Evolutionary conservation across 2,113 vertebrate species (phyloP).

Genomic region (Peromyscus leucopus): DNA sequence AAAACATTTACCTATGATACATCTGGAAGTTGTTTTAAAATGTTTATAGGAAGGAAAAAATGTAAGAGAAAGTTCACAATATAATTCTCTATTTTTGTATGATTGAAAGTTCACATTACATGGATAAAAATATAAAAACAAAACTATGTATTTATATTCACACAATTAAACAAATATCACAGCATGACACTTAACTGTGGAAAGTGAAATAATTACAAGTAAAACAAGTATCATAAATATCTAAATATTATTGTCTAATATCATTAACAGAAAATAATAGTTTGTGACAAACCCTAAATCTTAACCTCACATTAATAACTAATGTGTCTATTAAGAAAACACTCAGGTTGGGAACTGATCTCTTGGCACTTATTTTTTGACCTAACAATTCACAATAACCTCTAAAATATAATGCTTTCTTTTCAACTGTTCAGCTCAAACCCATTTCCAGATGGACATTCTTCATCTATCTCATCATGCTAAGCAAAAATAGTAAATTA

Average conservation of each 20-base stretch:
- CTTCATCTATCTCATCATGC: conserved; percentile 67
- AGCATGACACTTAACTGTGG: no score
- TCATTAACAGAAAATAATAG: conserved; percentile 39
- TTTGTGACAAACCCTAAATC: conserved; percentile 59
- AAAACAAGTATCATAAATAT: not conserved
- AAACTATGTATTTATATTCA: no score
- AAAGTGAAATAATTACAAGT: no score
- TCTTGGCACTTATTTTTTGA: no score
- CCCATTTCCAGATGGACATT: conserved; percentile 74
- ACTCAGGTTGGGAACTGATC: not conserved
- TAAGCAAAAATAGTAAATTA: conserved; percentile 69
- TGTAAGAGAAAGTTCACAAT: not conserved
- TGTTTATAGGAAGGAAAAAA: not conserved
- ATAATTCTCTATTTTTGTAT: not conserved
- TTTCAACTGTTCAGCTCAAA: conserved; percentile 55
- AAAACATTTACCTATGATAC: conserved; percentile 20
- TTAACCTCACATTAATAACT: conserved; percentile 41
- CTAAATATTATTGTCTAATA: not conserved
- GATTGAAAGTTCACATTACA: not conserved
- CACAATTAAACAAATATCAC: no score
- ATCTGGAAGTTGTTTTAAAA: not conserved
- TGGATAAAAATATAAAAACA: no score
- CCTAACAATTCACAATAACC: no score
- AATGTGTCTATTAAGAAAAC: conserved; percentile 61
- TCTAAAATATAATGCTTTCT: not conserved